Evolutionary conservation across 92 coral and sea anemone genomes (phyloP).

Genomic region (Epizoanthus scotinus): DNA sequence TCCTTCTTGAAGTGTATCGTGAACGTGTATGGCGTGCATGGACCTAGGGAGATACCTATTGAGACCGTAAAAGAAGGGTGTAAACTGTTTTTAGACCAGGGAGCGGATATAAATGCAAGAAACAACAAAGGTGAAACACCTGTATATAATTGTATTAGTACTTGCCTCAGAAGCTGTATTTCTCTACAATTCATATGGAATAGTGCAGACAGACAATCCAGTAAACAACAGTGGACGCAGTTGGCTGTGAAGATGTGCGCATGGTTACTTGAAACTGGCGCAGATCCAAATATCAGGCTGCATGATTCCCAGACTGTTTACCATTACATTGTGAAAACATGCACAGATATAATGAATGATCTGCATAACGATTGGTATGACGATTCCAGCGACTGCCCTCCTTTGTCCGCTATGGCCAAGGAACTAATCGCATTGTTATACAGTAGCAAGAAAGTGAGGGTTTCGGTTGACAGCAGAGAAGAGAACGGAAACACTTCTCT

Average conservation of each 20-base stretch:
- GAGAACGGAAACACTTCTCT: background rate
- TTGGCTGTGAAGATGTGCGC: background rate
- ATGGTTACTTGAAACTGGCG: background rate
- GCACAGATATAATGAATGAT: background rate
- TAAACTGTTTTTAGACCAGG: background rate
- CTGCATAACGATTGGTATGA: no score
- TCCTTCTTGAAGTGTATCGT: background rate
- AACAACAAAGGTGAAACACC: background rate
- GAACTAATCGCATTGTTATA: background rate
- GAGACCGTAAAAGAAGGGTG: background rate
- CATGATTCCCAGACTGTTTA: background rate
- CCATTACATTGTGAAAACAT: background rate
- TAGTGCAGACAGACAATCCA: background rate
- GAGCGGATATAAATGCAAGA: slow-evolving; percentile 1
- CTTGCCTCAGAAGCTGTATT: background rate
- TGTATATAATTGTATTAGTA: background rate
- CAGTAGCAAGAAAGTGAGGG: background rate
- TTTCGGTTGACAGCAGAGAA: background rate
- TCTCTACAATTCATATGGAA: background rate
- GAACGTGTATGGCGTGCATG: no score
- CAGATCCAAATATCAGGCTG: background rate
- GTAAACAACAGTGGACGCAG: background rate
- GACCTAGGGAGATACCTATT: background rate
- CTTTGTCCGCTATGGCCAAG: background rate
- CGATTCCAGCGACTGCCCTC: background rate